These are phyloP conservation scores for Caenorhabditis briggsae DNA, from an alignment of 1,140 invertebrate genomes.

Conservation along the genomic window DNA sequence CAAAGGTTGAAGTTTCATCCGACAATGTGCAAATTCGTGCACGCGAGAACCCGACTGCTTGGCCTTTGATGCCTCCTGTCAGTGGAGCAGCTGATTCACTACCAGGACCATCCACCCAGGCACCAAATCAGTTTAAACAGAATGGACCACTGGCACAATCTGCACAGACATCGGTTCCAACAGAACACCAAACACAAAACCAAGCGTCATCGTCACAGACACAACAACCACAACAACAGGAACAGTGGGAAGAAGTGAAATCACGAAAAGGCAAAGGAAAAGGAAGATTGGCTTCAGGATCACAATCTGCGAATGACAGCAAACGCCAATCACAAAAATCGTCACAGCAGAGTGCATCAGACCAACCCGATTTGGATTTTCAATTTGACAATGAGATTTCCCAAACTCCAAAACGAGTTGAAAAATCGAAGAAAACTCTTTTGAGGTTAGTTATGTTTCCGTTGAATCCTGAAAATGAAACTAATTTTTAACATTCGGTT, in stretches of 20 bases:
- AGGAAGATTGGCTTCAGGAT: conserved; percentile 35
- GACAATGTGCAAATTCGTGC: conserved; percentile 65
- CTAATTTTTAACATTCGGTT: neutral
- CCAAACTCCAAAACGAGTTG: conserved; percentile 37
- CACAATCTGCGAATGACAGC: conserved; percentile 25
- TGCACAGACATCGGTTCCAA: conserved; percentile 4
- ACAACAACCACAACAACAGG: conserved; percentile 33
- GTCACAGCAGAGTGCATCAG: conserved; percentile 33
- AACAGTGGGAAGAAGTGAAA: conserved; percentile 70
- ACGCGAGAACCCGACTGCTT: conserved; percentile 64
- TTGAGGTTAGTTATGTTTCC: neutral
- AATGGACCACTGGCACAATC: conserved; percentile 1
- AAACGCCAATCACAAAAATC: conserved; percentile 4
- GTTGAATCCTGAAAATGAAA: neutral
- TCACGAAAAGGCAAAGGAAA: conserved; percentile 71
- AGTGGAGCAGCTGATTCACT: conserved; percentile 49
- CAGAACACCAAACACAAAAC: conserved; percentile 51
- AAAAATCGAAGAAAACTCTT: conserved; percentile 25
- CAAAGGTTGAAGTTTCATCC: conserved; percentile 64
- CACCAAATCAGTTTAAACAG: conserved; percentile 26
- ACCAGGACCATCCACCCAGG: conserved; percentile 35
- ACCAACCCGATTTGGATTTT: conserved; percentile 86
- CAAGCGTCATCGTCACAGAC: conserved; percentile 42
- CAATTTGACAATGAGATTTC: conserved; percentile 91
- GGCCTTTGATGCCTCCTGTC: conserved; percentile 64